Evolutionary conservation across 1,140 invertebrate genomes (phyloP), one percentile per base, ranked within the genome.

Genomic region (Lasioglossum baleicum): DNA sequence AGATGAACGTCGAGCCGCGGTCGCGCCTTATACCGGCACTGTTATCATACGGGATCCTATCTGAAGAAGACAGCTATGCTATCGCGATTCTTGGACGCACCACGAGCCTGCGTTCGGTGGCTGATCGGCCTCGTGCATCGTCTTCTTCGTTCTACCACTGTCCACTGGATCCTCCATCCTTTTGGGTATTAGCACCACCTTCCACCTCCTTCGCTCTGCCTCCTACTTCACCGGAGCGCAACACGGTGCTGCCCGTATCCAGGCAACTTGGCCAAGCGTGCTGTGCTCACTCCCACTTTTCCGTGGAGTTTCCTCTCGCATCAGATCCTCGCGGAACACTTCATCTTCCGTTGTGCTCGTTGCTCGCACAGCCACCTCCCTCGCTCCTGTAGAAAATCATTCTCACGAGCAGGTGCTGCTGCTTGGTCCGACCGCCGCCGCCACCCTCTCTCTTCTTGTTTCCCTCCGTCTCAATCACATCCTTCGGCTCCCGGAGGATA

Each of bases 201-300:
- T 75, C 75, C 83, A 71, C 70, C 83, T 56, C 73, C 73, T 84
- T 75, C 70, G 74, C 74, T 48, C 44, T 81, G 68, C 75, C 83
- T 85, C 83, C 84, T 85, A 79, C 83, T 85, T 82, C 48, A 82
- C 60, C 75, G 83, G 51, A 82, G 84, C 84, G 84, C 84, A 86
- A 86, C 84, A 86, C 84, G 84, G 84, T 86, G 83, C 81, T 75
- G 75, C 72, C 75, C 79, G 83, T 85, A 82, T 85, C 84, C 69
- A 82, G 84, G 84, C 84, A 85, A 85, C 84, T 85, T 82, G 63
- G 74, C 83, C 79, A 81, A 85, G 83, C 83, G 83, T 82, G 79
- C 79, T 77, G 77, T 48, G 10, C 10, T 48, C 10, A 13, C 83
- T 85, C 83, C 83, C 83, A 72, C 77, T 66, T 80, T 40, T 67